Evolutionary conservation across 2,888 invertebrate genomes (phyloP).

Genomic region (Yponomeuta plumbellus): DNA sequence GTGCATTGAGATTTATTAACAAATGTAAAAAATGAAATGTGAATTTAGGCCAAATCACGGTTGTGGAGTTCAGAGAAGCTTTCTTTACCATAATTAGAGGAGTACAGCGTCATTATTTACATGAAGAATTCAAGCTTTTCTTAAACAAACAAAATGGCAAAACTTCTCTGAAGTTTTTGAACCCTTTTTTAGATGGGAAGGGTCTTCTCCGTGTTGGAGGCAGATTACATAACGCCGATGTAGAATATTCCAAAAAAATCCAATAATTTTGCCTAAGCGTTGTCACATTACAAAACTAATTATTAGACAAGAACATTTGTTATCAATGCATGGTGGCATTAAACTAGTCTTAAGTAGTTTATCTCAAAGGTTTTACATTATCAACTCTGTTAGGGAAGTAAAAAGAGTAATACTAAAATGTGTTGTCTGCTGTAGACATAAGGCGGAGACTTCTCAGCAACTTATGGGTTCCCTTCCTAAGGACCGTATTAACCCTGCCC

Average conservation of each 20-base stretch:
- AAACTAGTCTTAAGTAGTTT: conserved; percentile 17
- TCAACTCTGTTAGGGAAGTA: conserved; percentile 19
- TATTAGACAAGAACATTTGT: conserved; percentile 19
- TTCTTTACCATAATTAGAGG: not conserved
- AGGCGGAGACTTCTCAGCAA: conserved; percentile 15
- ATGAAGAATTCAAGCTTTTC: not conserved
- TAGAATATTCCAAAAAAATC: conserved; percentile 6
- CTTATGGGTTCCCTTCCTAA: conserved; percentile 18
- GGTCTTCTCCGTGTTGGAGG: conserved; percentile 4
- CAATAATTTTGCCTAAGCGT: conserved; percentile 19
- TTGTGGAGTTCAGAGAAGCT: not conserved
- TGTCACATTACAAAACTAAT: conserved; percentile 18
- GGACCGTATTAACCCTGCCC: conserved; percentile 14
- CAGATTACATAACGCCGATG: not conserved
- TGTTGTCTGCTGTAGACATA: conserved; percentile 10
- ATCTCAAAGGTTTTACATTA: conserved; percentile 16
- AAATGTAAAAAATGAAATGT: not conserved
- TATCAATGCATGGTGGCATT: conserved; percentile 18
- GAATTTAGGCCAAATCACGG: not conserved
- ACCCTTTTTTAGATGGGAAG: not conserved
- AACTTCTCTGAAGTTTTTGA: not conserved
- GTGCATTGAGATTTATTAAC: not conserved
- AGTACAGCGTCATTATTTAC: not conserved
- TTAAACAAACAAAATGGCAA: not conserved
- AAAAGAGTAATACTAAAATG: conserved; percentile 18